A percentile compares a stretch with the other conserved stretches of the same genome.
phyloP scores from a whole-genome alignment of 2,113 vertebrate genomes.

The Strigops habroptila region DNA sequence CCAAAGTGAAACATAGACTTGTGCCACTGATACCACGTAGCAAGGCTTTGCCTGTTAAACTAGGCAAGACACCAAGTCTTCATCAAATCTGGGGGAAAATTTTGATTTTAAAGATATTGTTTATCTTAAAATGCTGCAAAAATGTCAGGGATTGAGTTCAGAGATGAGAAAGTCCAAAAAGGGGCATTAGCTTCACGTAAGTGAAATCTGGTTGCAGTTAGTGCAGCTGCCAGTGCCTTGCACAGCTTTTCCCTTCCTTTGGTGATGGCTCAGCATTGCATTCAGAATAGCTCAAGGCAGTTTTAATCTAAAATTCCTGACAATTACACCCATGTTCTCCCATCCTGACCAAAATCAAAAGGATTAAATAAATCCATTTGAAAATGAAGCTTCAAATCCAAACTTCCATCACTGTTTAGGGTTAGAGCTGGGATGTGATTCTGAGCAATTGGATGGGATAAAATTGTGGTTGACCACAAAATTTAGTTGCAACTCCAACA shows the following conservation, averaged over 20 bases:
- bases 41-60: not conserved
- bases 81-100: not conserved
- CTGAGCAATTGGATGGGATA: too few relatives aligned
- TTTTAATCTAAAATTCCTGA: not conserved
- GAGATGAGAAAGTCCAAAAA: not conserved
- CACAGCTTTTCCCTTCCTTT: not conserved
- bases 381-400: not conserved
- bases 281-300: not conserved
- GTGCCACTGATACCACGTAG: not conserved
- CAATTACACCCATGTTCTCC: not conserved
- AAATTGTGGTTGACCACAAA: not conserved
- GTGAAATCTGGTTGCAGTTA: not conserved
- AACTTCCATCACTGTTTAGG: not conserved
- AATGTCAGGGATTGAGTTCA: not conserved
- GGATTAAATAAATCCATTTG: not conserved
- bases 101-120: not conserved
- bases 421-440: not conserved
- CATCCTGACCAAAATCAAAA: not conserved
- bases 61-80: not conserved
- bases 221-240: not conserved
- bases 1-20: not conserved
- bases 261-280: not conserved
- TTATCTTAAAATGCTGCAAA: not conserved
- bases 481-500: not conserved
- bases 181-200: not conserved